Base-by-base conservation (phyloP, 2,113 vertebrate genomes). In the Corythoichthys intestinalis region DNA sequence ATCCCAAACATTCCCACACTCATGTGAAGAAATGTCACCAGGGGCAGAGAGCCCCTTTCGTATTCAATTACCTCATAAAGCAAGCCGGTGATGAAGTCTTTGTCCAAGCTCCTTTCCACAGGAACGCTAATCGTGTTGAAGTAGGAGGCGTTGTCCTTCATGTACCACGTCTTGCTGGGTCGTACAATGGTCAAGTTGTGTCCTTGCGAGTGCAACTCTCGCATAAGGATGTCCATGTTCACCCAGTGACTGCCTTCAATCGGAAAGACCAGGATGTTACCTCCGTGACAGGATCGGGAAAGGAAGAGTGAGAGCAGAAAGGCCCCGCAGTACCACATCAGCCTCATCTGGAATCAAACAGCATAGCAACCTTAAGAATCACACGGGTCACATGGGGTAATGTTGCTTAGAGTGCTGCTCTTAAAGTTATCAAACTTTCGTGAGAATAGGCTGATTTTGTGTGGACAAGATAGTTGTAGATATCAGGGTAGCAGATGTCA, bases 181-280 rank as follows among this genome's bases (percentile, higher is more conserved):
- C 59, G 63, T 14, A 86, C 4, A 6, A 90, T 14, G 6, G 89
- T 87, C 1, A 90, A 4, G 34, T 67, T 79, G 70, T 90, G 89
- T 47, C 89, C 87, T 59, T 39, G 78, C 0, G 76, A 76, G 60
- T 90, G 83, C 60, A 89, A 41, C 46, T 70, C 86, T 63, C 69
- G 52, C 13, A 88, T 75, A 1, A 88, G 58, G 46, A 91, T 54
- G 0, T 88, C 82, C 87, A 91, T 89, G 80, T 91, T 91, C 11
- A 91, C 39, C 88, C 88, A 91, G 65, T 91, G 89, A 59, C 88
- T 90, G 15, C 88, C 88, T 1, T 91, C 88, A 1, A 2, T 4
- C 0, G 89, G 88, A 44, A 88, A 37, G 2, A 90, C 86, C 37
- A 91, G 49, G 70, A 91, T 78, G 66, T 91, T 91, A 2, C 86